Evolutionary conservation across 2,113 vertebrate species (phyloP), one percentile per base, ranked within the genome.

Genomic region (Loxodonta africana): DNA sequence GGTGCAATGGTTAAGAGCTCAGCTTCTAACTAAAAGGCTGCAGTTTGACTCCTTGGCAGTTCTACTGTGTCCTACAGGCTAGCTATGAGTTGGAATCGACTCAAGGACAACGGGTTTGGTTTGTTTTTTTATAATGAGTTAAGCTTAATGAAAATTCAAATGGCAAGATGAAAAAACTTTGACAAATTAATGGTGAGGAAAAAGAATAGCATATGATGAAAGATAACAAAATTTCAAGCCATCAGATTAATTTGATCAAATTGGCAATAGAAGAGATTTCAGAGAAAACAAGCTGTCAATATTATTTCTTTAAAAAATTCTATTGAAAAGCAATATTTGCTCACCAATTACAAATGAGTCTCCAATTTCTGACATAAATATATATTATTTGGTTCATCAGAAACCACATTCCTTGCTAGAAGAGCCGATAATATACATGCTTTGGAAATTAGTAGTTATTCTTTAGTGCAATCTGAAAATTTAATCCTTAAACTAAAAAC

Each of bases 161-260:
- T 17, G 20, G 18, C 15, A 93, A 80, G 46, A 95, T 85, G 80
- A 57, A 82, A 77, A 91, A 69, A 94, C n/a, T 30, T n/a, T 94
- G 74, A 78, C 14, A 93, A 84, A 90, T 77, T 92, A 74, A 51
- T 44, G 23, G 30, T 88, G 51, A 91, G 26, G 11, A 57, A 41
- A 60, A 51, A 78, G 28, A 30, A 17, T 2, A 76, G n/a, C 17
- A 63, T 37, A 83, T 78, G 33, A 87, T 77, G 37, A 73, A 92
- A 77, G 9, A 12, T 84, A 74, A 80, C 10, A 90, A 48, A 90
- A 80, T 14, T 74, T 77, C 74, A 90, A 90, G 51, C 90, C 23
- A 88, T 82, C 37, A 71, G 65, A 51, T 88, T 63, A 85, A 89
- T 82, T 94, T 85, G 69, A 82, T 71, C n/a, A 91, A 94, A 87